Percentiles rank a stretch among this genome's conserved stretches.
Conservation (phyloP, 2,113 vertebrate species). For the Microtus ochrogaster region DNA sequence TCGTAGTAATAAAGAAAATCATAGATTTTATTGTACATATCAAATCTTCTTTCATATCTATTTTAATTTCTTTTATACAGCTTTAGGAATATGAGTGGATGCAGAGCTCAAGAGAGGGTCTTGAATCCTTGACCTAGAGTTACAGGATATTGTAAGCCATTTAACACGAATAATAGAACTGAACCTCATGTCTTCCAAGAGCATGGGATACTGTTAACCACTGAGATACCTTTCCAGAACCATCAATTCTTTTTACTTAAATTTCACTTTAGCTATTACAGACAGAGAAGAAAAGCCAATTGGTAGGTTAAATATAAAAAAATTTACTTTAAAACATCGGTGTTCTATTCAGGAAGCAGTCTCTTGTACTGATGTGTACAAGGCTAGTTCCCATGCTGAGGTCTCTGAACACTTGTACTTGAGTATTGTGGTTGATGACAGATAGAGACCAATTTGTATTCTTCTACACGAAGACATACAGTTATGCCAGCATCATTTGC, state of each 20-base stretch:
- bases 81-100: neutral
- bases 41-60: neutral
- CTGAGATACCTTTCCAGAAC: no score
- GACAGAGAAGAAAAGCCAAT: no score
- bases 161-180: no score
- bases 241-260: neutral
- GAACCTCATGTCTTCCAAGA: neutral
- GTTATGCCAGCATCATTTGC: no score
- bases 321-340: neutral
- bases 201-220: neutral
- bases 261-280: neutral
- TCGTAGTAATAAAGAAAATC: neutral
- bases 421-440: no score
- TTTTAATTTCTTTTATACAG: neutral
- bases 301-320: no score
- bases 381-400: no score
- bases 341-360: neutral
- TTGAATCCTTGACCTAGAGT: no score
- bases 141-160: neutral
- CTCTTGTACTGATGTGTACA: no score
- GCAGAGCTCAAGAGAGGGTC: neutral
- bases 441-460: no score
- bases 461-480: no score
- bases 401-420: no score
- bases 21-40: neutral